These are phyloP conservation scores for Dendropsophus ebraccatus DNA, from an alignment of 2,113 vertebrate genomes.

Conservation along the genomic window DNA sequence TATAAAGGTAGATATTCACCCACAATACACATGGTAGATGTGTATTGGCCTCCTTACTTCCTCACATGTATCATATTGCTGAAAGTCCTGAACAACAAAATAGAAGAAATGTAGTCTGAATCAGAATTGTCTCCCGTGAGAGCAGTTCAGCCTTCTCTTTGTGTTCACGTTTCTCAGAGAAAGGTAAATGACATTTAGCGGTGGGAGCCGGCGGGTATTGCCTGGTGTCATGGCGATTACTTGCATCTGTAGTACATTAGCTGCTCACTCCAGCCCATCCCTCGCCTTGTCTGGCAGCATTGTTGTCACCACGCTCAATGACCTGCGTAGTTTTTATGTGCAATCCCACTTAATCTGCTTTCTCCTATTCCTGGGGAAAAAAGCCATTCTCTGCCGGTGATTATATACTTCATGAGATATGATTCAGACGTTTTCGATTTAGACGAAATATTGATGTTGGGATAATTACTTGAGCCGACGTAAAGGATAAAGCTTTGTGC, in stretches of 20 bases:
- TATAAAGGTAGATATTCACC: no score
- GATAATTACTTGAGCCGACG: conserved; percentile 30
- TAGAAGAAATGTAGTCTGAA: no score
- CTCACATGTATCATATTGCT: no score
- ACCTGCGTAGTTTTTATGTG: not conserved
- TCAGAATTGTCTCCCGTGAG: no score
- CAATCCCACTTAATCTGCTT: conserved; percentile 8
- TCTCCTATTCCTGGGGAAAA: not conserved
- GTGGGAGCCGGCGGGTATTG: not conserved
- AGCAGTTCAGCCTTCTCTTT: no score
- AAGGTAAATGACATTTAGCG: no score
- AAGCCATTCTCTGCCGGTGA: not conserved
- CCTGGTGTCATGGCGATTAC: not conserved
- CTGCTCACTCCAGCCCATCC: not conserved
- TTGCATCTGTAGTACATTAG: not conserved
- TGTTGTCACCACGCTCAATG: not conserved
- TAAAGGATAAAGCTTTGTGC: conserved; percentile 17
- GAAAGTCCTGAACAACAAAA: no score
- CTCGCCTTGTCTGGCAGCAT: not conserved
- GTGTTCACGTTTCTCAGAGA: no score
- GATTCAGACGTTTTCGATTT: conserved; percentile 23
- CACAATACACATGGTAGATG: no score
- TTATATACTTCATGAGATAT: conserved; percentile 11
- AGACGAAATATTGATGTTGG: not conserved
- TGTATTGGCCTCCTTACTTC: no score